phyloP scores from a whole-genome alignment of 2,113 vertebrate species.

The Cyanoderma ruficeps region DNA sequence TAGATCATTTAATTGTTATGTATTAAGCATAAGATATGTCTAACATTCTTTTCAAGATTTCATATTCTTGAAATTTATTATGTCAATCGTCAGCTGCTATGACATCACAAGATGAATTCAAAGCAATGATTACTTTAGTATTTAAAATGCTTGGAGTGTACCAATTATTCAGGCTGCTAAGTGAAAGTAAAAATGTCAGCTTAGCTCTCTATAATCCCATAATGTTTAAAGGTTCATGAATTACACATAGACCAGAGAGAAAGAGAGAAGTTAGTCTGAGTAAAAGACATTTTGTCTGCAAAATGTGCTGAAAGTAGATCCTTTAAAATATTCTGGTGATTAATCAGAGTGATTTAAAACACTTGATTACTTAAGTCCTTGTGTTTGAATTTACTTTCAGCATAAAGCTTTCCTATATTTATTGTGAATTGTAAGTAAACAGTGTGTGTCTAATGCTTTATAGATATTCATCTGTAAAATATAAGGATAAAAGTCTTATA shows the following conservation, averaged over 20 bases:
- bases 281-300: constrained; percentile 65
- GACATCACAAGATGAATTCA: constrained; percentile 82
- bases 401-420: constrained; percentile 52
- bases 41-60: constrained; percentile 56
- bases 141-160: constrained; percentile 70
- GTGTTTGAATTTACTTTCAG: constrained; percentile 63
- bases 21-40: constrained; percentile 67
- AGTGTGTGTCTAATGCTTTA: constrained; percentile 51
- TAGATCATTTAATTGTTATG: constrained; percentile 71
- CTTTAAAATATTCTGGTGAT: constrained; percentile 71
- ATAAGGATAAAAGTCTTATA: background rate
- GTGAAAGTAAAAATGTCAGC: constrained; percentile 76
- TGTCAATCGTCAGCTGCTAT: constrained; percentile 62
- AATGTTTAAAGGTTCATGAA: constrained; percentile 78
- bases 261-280: constrained; percentile 63
- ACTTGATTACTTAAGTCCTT: constrained; percentile 63
- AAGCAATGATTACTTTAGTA: constrained; percentile 68
- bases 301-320: constrained; percentile 64
- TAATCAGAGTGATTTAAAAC: constrained; percentile 74
- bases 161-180: constrained; percentile 76
- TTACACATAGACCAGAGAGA: constrained; percentile 72
- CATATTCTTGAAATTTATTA: constrained; percentile 73
- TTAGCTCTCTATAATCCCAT: constrained; percentile 73
- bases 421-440: constrained; percentile 62
- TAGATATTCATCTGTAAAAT: constrained; percentile 41